Evolutionary conservation across 1,140 invertebrate species (phyloP).

Genomic region (Thaumatotibia leucotreta): DNA sequence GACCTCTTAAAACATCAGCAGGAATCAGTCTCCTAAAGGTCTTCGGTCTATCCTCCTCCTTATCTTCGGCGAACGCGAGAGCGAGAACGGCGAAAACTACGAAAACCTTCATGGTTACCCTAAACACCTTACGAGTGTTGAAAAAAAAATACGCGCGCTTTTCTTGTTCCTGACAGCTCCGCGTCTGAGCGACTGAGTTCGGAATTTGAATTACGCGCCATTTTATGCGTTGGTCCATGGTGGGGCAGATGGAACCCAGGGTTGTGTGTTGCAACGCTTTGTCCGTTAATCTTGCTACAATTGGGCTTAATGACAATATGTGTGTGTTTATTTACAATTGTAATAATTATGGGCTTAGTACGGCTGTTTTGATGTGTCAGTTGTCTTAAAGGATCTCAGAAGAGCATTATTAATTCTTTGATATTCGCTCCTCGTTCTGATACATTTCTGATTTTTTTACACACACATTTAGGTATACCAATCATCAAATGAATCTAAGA

Average conservation of each 20-base stretch:
- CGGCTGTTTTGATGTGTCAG: too few relatives aligned
- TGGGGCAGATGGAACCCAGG: conserved; percentile 36
- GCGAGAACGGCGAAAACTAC: conserved; percentile 77
- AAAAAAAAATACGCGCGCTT: conserved; percentile 44
- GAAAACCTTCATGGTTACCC: conserved; percentile 61
- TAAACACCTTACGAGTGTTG: conserved; percentile 49
- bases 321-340: neutral
- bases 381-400: too few relatives aligned
- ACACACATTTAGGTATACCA: too few relatives aligned
- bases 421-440: too few relatives aligned
- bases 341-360: neutral
- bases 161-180: conserved; percentile 35
- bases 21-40: conserved; percentile 89
- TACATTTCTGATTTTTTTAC: too few relatives aligned
- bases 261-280: neutral
- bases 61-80: conserved; percentile 77
- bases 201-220: conserved; percentile 27
- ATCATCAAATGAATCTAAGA: too few relatives aligned
- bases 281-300: neutral
- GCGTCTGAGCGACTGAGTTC: conserved; percentile 47
- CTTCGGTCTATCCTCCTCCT: conserved; percentile 75
- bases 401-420: too few relatives aligned
- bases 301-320: neutral
- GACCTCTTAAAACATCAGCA: conserved; percentile 89
- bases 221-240: conserved; percentile 40